These are phyloP conservation scores for Acleris sparsana DNA, from an alignment of 2,888 invertebrate genomes.

Conservation along the genomic window DNA sequence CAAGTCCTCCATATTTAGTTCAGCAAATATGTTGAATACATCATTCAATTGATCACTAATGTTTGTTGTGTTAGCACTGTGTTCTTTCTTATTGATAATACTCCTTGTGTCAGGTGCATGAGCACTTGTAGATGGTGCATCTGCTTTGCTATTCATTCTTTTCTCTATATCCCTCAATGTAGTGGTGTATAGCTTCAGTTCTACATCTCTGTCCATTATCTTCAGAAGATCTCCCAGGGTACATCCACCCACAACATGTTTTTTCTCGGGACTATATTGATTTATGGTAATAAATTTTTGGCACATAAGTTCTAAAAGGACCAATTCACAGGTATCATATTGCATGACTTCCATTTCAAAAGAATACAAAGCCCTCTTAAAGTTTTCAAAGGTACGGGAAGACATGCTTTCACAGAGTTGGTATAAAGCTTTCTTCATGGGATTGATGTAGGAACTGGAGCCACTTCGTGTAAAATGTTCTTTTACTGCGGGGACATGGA, in stretches of 20 bases:
- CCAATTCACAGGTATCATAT: conserved; percentile 65
- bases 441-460: conserved; percentile 58
- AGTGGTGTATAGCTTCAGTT: conserved; percentile 52
- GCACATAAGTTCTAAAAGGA: conserved; percentile 69
- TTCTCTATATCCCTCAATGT: conserved; percentile 57
- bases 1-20: conserved; percentile 51
- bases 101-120: conserved; percentile 33
- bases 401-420: conserved; percentile 69
- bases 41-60: conserved; percentile 50
- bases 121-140: conserved; percentile 38
- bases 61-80: conserved; percentile 39
- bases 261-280: conserved; percentile 44
- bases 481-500: conserved; percentile 56
- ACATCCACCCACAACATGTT: conserved; percentile 44
- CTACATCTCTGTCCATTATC: conserved; percentile 61
- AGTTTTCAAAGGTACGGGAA: conserved; percentile 53
- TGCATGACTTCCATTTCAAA: conserved; percentile 60
- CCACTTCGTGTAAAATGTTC: conserved; percentile 59
- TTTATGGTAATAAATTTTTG: conserved; percentile 61
- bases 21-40: conserved; percentile 50
- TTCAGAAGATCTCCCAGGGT: conserved; percentile 56
- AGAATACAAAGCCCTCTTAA: conserved; percentile 62
- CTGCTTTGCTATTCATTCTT: conserved; percentile 45
- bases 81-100: conserved; percentile 39
- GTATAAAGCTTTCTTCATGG: conserved; percentile 68